These are phyloP conservation scores for Mechanitis messenoides DNA, from an alignment of 2,888 invertebrate species.

Conservation along the genomic window DNA sequence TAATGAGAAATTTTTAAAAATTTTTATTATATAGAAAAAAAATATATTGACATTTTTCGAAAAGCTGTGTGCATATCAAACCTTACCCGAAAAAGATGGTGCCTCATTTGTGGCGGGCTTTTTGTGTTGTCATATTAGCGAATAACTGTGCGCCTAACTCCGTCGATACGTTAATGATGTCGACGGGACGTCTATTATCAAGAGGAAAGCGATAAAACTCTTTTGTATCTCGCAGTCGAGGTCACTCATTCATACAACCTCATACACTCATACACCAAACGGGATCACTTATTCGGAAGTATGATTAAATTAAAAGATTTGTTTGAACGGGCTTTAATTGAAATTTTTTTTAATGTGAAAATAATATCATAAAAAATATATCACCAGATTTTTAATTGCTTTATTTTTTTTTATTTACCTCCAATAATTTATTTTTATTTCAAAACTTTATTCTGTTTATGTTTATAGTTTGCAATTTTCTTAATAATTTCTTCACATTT, in stretches of 20 bases:
- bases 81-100: constrained; percentile 63
- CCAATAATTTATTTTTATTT: too few relatives aligned
- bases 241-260: constrained; percentile 18
- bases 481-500: too few relatives aligned
- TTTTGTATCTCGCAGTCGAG: constrained; percentile 44
- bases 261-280: constrained; percentile 16
- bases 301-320: background rate
- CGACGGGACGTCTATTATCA: constrained; percentile 65
- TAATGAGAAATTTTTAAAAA: too few relatives aligned
- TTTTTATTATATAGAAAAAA: too few relatives aligned
- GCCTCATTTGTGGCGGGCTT: constrained; percentile 72
- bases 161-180: constrained; percentile 74
- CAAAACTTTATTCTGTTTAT: too few relatives aligned
- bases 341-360: too few relatives aligned
- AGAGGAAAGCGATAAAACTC: constrained; percentile 48
- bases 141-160: constrained; percentile 66
- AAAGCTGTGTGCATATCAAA: constrained; percentile 36
- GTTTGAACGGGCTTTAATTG: background rate
- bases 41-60: background rate
- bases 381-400: too few relatives aligned
- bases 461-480: too few relatives aligned
- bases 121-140: constrained; percentile 75
- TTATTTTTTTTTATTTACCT: too few relatives aligned
- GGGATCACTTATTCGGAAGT: background rate
- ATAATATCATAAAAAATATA: too few relatives aligned